Conservation (phyloP, 2,888 invertebrate genomes). For the Cantharis lateralis region DNA sequence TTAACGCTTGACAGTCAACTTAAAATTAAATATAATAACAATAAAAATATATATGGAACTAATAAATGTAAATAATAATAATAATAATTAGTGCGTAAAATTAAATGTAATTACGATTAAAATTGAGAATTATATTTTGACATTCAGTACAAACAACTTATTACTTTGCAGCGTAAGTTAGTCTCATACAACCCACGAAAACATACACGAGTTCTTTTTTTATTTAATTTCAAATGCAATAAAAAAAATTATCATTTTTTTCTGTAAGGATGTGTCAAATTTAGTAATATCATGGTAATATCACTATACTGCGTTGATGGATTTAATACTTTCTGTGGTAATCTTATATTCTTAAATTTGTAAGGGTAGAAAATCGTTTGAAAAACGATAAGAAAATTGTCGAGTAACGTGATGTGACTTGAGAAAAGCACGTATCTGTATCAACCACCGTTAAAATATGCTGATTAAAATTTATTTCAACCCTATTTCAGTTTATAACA, state of each 20-base stretch:
- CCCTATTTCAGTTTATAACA: not conserved
- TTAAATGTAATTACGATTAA: not conserved
- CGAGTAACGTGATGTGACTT: not conserved
- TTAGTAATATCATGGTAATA: not conserved
- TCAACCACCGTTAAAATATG: not conserved
- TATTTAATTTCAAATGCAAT: not conserved
- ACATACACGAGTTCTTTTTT: not conserved
- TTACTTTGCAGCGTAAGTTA: not conserved
- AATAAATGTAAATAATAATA: not conserved
- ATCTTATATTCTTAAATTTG: not conserved
- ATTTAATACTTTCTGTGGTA: not conserved
- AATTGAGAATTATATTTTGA: not conserved
- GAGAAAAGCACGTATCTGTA: not conserved
- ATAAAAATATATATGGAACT: not conserved
- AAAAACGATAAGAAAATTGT: not conserved
- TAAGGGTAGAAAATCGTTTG: not conserved
- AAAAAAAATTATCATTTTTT: not conserved
- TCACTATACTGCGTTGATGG: not conserved
- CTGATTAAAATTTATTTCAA: not conserved
- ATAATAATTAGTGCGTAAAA: not conserved
- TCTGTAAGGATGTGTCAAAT: not conserved
- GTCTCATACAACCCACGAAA: not conserved
- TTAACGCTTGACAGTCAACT: not conserved
- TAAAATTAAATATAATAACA: not conserved
- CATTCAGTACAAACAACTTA: not conserved